Evolutionary conservation across 2,888 invertebrate species (phyloP), one percentile per base, ranked within the genome.

Genomic region (Agriopis aurantiaria): DNA sequence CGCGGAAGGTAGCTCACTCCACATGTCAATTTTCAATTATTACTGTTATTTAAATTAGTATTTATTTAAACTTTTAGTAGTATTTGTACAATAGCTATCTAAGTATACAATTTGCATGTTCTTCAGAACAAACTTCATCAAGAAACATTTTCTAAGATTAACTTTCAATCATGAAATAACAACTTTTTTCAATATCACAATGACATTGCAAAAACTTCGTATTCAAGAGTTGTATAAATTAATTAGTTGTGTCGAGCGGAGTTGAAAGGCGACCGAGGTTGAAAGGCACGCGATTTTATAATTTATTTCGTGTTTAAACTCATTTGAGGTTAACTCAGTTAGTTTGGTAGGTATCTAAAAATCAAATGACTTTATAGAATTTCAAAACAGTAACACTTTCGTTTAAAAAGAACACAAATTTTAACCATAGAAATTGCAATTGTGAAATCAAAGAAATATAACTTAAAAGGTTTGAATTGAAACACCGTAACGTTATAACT

Each of bases 281-380:
- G 53, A 57, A 55, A 51, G 48, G 61, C 74, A 71, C 74, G 71
- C 73, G 70, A 77, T 73, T 71, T 67, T 52, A 74, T 73, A 73
- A 77, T 74, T 75, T 71, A 76, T 73, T 57, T 72, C 68, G 68
- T 71, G 72, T 57, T 71, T 41, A 68, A 76, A 71, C 61, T 64
- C 69, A 71, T 75, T 71, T 74, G 59, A 59, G 60, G 59, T 61
- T 49, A 63, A 71, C 71, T 71, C 64, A 45, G 68, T 71, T 63
- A 53, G 65, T 71, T n/a, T 63, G 5, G 33, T 49, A 63, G 66
- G 33, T 33, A 68, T 69, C 70, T 63, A 58, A 17, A 58, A 58
- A 68, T 68, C 65, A 59, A 56, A 74, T 72, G 69, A 67, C 67
- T 68, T 73, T 68, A 41, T 11, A 58, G 67, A 55, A 40, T 65